phyloP scores from a whole-genome alignment of 2,797 vertebrate species.

The Lepidocolaptes lacrymiger region DNA sequence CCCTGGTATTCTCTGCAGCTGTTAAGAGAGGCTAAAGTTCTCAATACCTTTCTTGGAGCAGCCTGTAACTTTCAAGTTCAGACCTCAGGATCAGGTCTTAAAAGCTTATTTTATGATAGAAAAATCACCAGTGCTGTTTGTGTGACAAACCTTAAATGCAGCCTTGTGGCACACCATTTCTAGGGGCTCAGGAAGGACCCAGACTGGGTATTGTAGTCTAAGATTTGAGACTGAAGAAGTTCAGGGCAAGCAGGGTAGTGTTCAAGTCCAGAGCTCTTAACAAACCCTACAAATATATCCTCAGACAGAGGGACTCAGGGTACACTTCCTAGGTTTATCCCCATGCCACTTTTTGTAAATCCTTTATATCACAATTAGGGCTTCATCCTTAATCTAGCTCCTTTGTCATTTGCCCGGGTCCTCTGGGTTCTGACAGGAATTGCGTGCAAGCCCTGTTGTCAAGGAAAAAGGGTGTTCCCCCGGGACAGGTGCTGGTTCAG shows the following conservation, averaged over 20 bases:
- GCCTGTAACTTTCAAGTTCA: background rate
- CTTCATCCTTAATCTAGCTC: background rate
- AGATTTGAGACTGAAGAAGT: background rate
- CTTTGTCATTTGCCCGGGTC: background rate
- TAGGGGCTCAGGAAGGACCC: background rate
- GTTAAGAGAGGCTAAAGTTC: background rate
- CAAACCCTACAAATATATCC: background rate
- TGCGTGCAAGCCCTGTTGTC: rapidly evolving
- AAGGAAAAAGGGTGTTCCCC: background rate
- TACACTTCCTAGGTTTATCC: background rate
- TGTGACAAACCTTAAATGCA: rapidly evolving
- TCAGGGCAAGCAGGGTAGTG: background rate
- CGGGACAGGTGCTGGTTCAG: background rate
- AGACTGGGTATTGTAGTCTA: background rate
- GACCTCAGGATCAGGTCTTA: background rate
- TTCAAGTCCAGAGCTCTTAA: background rate
- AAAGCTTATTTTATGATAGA: background rate
- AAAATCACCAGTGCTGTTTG: background rate
- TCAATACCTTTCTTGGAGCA: background rate
- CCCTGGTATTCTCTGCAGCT: background rate
- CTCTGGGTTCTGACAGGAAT: background rate
- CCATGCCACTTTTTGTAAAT: background rate
- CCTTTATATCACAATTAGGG: background rate
- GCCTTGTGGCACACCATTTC: background rate
- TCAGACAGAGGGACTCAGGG: background rate